A percentile compares a stretch with the other conserved stretches of the same genome.
phyloP scores from a whole-genome alignment of 2,113 vertebrate species.

The Ceyx cyanopectus region DNA sequence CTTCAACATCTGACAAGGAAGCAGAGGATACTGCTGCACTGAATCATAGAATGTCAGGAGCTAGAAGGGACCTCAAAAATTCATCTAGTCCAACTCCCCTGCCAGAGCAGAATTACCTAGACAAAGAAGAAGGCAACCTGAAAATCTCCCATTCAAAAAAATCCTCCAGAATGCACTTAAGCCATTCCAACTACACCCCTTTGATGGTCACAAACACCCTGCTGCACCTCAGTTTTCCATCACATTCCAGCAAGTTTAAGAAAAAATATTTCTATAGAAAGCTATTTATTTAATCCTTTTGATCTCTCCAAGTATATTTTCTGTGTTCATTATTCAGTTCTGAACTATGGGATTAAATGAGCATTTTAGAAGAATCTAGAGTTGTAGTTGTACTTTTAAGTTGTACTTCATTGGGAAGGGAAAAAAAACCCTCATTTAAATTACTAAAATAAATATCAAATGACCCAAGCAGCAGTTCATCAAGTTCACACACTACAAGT shows the following conservation, averaged over 20 bases:
- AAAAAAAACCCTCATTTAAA: neutral
- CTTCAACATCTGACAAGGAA: neutral
- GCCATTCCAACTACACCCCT: neutral
- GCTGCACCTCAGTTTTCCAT: neutral
- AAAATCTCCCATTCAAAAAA: neutral
- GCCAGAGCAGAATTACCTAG: too few species aligned
- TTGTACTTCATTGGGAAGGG: neutral
- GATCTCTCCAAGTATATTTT: neutral
- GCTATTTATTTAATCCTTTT: neutral
- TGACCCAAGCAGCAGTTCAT: slow-evolving; percentile 25
- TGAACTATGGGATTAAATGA: neutral
- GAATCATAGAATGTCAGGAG: too few species aligned
- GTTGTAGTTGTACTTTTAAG: neutral
- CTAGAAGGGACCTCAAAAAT: too few species aligned
- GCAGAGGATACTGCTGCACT: neutral
- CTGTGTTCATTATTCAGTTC: neutral
- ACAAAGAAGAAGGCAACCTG: neutral
- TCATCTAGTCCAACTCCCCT: too few species aligned
- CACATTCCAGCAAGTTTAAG: neutral
- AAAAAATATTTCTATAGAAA: neutral
- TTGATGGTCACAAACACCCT: neutral
- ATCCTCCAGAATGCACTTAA: neutral
- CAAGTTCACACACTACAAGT: slow-evolving; percentile 16
- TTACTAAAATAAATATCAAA: neutral
- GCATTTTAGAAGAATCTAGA: neutral